Conservation (phyloP, 2,888 invertebrate genomes). For the Plebejus anna region DNA sequence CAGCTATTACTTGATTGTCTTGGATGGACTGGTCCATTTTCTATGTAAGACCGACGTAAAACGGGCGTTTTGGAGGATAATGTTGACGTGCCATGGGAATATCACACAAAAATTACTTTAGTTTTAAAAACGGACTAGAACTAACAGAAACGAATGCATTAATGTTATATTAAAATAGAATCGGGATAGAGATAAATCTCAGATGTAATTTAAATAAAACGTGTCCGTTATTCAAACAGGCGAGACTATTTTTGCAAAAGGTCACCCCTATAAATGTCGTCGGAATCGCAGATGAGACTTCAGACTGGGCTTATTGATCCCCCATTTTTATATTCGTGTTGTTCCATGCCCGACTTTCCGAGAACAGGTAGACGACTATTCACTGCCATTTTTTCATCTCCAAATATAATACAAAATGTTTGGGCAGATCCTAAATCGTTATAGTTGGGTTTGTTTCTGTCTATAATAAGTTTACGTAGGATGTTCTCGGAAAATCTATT, state of each 20-base stretch:
- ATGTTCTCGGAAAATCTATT: neutral
- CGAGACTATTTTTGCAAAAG: conserved; percentile 25
- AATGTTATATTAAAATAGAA: no score
- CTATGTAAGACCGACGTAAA: no score
- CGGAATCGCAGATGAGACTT: conserved; percentile 3
- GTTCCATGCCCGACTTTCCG: neutral
- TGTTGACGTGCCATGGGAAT: no score
- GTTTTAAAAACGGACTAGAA: no score
- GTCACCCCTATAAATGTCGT: conserved; percentile 19
- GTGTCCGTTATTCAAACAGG: neutral
- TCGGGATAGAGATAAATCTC: neutral
- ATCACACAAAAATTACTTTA: no score
- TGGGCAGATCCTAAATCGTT: neutral
- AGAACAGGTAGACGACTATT: neutral
- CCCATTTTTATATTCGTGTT: conserved; percentile 25
- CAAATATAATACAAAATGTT: neutral
- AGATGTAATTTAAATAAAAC: conserved; percentile 38
- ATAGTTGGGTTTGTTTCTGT: neutral
- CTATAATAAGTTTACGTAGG: neutral
- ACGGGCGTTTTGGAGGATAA: no score
- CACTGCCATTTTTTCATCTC: neutral
- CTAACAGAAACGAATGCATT: no score
- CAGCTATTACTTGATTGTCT: no score
- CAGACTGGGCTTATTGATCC: conserved; percentile 5
- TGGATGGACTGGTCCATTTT: no score